Evolutionary conservation across 1,140 invertebrate genomes (phyloP).

Genomic region (Bradysia coprophila): DNA sequence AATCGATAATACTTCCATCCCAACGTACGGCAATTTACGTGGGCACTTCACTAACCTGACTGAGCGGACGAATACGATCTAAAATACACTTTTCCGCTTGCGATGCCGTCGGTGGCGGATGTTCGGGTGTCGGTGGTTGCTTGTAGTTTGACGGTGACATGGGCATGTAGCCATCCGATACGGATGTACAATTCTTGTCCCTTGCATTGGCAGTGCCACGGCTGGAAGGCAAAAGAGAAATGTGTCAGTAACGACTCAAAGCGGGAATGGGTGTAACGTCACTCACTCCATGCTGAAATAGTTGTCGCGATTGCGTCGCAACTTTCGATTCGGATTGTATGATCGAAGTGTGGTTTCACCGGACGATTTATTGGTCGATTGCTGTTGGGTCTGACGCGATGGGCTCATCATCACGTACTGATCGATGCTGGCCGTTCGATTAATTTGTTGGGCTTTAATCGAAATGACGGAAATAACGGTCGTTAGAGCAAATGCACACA

Average conservation of each 20-base stretch:
- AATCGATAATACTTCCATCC: too few relatives aligned
- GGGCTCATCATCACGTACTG: conserved; percentile 2
- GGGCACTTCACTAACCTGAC: conserved; percentile 62
- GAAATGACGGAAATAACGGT: not conserved
- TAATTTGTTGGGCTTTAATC: not conserved
- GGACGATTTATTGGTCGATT: not conserved
- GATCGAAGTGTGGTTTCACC: conserved; percentile 16
- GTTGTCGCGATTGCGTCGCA: conserved; percentile 20
- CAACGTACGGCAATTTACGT: too few relatives aligned
- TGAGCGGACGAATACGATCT: conserved; percentile 71
- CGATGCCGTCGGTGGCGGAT: conserved; percentile 79
- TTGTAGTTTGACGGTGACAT: conserved; percentile 72
- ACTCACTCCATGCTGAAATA: conserved; percentile 6
- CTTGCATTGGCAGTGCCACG: not conserved
- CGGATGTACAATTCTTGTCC: too few relatives aligned
- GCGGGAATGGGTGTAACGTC: conserved; percentile 9
- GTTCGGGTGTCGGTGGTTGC: conserved; percentile 84
- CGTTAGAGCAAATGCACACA: too few relatives aligned
- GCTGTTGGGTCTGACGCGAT: conserved; percentile 15
- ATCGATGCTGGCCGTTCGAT: conserved; percentile 1
- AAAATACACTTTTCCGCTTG: conserved; percentile 80
- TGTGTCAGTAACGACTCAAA: conserved; percentile 5
- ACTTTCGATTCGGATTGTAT: conserved; percentile 23
- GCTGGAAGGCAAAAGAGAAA: not conserved
- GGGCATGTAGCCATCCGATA: conserved; percentile 26